Percentiles rank a stretch among this genome's conserved stretches.
phyloP scores from a whole-genome alignment of 2,113 vertebrate genomes.

The Syrmaticus mikado region DNA sequence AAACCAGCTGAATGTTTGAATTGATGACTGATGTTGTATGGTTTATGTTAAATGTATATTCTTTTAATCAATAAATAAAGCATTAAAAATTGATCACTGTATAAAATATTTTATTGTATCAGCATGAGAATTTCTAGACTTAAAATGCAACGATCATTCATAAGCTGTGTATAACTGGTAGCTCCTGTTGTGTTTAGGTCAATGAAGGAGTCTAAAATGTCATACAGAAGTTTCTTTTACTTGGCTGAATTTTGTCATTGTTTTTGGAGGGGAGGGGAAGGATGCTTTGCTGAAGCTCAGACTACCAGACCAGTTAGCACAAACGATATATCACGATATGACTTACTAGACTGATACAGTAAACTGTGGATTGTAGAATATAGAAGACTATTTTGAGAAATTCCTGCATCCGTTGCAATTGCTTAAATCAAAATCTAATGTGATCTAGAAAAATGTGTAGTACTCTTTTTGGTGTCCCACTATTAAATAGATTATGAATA shows the following conservation, averaged over 20 bases:
- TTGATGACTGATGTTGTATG: slow-evolving; percentile 95
- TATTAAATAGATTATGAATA: slow-evolving; percentile 73
- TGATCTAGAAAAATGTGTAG: slow-evolving; percentile 67
- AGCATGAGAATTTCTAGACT: slow-evolving; percentile 69
- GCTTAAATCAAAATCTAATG: slow-evolving; percentile 64
- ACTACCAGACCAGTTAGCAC: slow-evolving; percentile 19
- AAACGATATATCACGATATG: slow-evolving; percentile 29
- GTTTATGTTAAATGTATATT: slow-evolving; percentile 98
- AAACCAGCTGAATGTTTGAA: slow-evolving; percentile 93
- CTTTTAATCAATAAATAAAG: slow-evolving; percentile 99
- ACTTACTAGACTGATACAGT: slow-evolving; percentile 53
- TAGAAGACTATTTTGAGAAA: slow-evolving; percentile 46
- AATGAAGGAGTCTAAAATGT: slow-evolving; percentile 48
- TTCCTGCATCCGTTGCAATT: slow-evolving; percentile 57
- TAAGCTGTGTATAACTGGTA: slow-evolving; percentile 63
- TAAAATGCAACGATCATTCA: slow-evolving; percentile 47
- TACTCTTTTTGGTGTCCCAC: slow-evolving; percentile 59
- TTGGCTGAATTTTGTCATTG: slow-evolving; percentile 49
- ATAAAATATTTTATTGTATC: slow-evolving; percentile 79
- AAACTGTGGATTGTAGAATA: slow-evolving; percentile 57
- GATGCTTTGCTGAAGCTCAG: slow-evolving; percentile 27
- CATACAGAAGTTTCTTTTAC: background rate
- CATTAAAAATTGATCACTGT: slow-evolving; percentile 85
- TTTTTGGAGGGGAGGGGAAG: background rate
- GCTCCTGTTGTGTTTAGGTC: slow-evolving; percentile 58